Evolutionary conservation across 1,140 invertebrate genomes (phyloP), one percentile per base, ranked within the genome.

Genomic region (Ctenoplectra terminalis): DNA sequence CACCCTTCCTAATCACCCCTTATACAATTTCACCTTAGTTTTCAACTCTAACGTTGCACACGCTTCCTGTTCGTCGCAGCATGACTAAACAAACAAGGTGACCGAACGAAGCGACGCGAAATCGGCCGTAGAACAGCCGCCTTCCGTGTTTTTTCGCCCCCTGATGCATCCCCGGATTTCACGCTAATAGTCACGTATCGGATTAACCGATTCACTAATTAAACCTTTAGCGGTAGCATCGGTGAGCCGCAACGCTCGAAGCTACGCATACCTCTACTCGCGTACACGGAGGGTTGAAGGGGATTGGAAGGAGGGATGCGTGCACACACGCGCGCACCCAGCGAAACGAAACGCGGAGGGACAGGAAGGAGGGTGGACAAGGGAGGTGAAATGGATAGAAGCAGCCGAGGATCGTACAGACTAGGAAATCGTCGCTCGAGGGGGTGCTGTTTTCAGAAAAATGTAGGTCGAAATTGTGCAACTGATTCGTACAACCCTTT

Each of bases 131-230:
- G 34, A 31, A 43, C 7, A 20, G 46, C 8, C 60, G n/a, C 17
- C 29, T 26, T 20, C 34, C 40, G 5, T 67, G 72, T 74, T 67
- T 75, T 23, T 5, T 50, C 50, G 23, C 54, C 40, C 29, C 20
- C 61, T 60, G 48, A 77, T 69, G 46, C 63, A 69, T 60, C 71
- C 82, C 56, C 60, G 73, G 85, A 87, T 88, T 85, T 85, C 83
- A 74, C 86, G 73, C 74, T 87, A 88, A 88, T 87, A 85, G 86
- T 76, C 83, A 82, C 83, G 86, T 83, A 88, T 87, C 86, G 71
- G 83, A 87, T 88, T 88, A 88, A 88, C 87, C 86, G 87, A 88
- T 85, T 87, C 86, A 78, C 86, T 88, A 88, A 88, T 88, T 88
- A 88, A 88, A 88, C 87, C 86, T 87, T 87, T 76, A 75, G 87